Evolutionary conservation across 2,113 vertebrate genomes (phyloP).

Genomic region (Phainopepla nitens): DNA sequence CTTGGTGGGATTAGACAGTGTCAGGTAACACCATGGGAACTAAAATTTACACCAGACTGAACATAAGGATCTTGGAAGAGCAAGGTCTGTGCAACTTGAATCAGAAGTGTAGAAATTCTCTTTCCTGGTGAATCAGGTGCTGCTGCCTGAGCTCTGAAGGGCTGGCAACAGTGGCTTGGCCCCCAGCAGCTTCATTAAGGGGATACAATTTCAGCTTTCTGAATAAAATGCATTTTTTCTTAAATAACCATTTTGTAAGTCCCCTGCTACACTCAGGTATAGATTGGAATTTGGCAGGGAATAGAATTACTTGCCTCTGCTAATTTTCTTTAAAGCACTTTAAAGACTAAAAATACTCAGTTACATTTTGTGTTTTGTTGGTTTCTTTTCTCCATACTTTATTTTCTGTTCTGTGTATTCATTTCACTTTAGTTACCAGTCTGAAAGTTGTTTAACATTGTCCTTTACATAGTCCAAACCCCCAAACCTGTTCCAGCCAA

Average conservation of each 20-base stretch:
- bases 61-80: background rate
- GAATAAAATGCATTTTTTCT: background rate
- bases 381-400: background rate
- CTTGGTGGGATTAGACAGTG: background rate
- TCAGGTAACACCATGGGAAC: fast-evolving
- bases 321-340: background rate
- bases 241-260: background rate
- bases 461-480: background rate
- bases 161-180: background rate
- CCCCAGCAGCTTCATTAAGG: background rate
- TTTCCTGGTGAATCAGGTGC: background rate
- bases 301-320: background rate
- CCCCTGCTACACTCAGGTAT: background rate
- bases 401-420: background rate
- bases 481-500: background rate
- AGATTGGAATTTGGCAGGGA: background rate
- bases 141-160: background rate
- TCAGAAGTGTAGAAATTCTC: background rate
- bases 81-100: background rate
- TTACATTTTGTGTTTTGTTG: background rate
- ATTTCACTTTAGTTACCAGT: background rate
- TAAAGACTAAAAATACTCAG: background rate
- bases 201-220: background rate
- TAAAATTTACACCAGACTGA: background rate
- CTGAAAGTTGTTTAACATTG: background rate